These are phyloP conservation scores for Myanophis thanlyinensis DNA, from an alignment of 2,113 vertebrate genomes.

Conservation along the genomic window DNA sequence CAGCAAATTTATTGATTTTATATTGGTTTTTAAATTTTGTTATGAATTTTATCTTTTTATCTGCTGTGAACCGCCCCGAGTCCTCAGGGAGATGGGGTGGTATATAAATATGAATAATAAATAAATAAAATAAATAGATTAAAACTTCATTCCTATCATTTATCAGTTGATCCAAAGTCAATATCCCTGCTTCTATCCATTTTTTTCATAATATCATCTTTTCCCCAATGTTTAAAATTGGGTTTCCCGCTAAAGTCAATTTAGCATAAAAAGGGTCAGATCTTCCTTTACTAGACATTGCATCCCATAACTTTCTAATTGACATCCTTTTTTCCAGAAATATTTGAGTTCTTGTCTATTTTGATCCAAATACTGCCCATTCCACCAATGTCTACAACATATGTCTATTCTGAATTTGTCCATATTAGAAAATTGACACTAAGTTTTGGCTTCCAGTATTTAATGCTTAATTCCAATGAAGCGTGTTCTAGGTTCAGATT, in stretches of 20 bases:
- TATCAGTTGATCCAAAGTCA: neutral
- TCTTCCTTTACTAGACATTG: neutral
- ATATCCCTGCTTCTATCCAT: neutral
- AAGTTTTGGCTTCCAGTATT: neutral
- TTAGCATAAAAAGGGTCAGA: neutral
- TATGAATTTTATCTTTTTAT: no score
- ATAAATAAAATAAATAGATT: no score
- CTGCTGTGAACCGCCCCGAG: no score
- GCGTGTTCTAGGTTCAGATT: neutral
- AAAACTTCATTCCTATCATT: neutral
- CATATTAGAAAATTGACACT: neutral
- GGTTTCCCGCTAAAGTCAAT: neutral
- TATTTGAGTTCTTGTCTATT: neutral
- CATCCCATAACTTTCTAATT: neutral
- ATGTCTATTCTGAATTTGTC: neutral
- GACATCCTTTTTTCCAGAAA: neutral
- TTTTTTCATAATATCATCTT: neutral
- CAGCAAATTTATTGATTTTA: no score
- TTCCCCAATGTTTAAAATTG: no score
- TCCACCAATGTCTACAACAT: neutral
- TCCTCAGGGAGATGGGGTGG: no score
- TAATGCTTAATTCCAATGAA: neutral
- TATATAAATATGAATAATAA: no score
- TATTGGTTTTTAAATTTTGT: no score
- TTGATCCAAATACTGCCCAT: neutral